Evolutionary conservation across 2,797 vertebrate genomes (phyloP), one percentile per base, ranked within the genome.

Genomic region (Labeo calbasu): DNA sequence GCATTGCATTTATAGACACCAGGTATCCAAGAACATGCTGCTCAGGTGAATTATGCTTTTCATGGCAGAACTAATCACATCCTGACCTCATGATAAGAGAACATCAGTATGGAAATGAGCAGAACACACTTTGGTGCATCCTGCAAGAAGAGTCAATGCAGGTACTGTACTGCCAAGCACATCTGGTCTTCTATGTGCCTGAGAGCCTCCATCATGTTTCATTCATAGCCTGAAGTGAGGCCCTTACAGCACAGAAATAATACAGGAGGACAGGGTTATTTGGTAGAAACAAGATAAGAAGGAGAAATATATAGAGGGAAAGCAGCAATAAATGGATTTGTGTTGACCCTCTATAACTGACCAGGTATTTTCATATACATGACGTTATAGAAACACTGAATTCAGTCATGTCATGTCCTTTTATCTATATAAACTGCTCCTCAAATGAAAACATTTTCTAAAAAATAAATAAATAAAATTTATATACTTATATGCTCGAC

Each of bases 61-160:
- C 90, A 92, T 89, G 84, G 89, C 82, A 84, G 61, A 90, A 90
- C 91, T 92, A 94, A 93, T 94, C 92, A 93, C 88, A 89, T 87
- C 77, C 89, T 88, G 88, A 87, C 89, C 89, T 93, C 55, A 53
- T 36, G 43, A 85, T 75, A 75, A 84, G 48, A 72, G 28, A n/a
- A n/a, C 48, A 59, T 66, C 36, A 43, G 61, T 32, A 70, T 55
- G 46, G 23, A 55, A 71, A 51, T 68, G 46, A 66, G 63, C 75
- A 86, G 77, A 81, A 68, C 68, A 61, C 79, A 77, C 57, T 71
- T 63, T 70, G 28, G 77, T 23, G 28, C 77, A 68, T 70, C 65
- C 15, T 76, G 66, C 14, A 17, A 55, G 25, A 63, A 71, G 23
- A 77, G 53, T 40, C 32, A 6, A 78, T 79, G 48, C 57, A 82